These are phyloP conservation scores for Agrypnus murinus DNA, from an alignment of 2,888 invertebrate genomes.

Conservation along the genomic window DNA sequence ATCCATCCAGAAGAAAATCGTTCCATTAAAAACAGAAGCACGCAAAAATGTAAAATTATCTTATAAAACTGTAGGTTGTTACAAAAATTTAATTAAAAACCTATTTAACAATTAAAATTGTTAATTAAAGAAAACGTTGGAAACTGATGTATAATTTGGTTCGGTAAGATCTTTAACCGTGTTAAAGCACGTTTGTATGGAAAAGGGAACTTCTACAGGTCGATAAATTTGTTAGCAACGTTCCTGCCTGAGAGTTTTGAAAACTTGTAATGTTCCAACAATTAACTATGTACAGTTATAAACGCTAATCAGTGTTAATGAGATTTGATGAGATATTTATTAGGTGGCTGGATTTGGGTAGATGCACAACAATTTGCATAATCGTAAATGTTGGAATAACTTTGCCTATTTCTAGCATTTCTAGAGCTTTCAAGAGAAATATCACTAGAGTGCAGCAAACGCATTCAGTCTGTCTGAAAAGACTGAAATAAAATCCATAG, in stretches of 20 bases:
- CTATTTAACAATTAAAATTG: conserved; percentile 16
- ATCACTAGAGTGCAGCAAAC: too few species aligned
- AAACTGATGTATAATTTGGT: conserved; percentile 6
- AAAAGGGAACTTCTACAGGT: conserved; percentile 32
- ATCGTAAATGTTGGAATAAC: too few species aligned
- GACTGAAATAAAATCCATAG: too few species aligned
- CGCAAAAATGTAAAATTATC: neutral
- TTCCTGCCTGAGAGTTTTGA: conserved; percentile 30
- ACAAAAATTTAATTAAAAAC: conserved; percentile 12
- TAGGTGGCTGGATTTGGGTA: too few species aligned
- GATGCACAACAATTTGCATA: too few species aligned
- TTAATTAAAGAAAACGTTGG: conserved; percentile 13
- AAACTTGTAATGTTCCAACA: conserved; percentile 35
- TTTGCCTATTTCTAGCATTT: too few species aligned
- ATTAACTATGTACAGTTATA: conserved; percentile 39
- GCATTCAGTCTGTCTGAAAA: too few species aligned
- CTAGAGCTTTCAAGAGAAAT: too few species aligned
- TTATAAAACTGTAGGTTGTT: too few species aligned
- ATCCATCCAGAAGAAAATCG: neutral
- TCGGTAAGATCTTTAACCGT: conserved; percentile 1
- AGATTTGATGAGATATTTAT: too few species aligned
- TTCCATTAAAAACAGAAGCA: neutral
- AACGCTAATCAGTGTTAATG: conserved; percentile 41
- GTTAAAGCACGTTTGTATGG: conserved; percentile 27
- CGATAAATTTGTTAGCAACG: conserved; percentile 34